phyloP scores from a whole-genome alignment of 2,888 invertebrate species.

The Coleophora flavipennella region DNA sequence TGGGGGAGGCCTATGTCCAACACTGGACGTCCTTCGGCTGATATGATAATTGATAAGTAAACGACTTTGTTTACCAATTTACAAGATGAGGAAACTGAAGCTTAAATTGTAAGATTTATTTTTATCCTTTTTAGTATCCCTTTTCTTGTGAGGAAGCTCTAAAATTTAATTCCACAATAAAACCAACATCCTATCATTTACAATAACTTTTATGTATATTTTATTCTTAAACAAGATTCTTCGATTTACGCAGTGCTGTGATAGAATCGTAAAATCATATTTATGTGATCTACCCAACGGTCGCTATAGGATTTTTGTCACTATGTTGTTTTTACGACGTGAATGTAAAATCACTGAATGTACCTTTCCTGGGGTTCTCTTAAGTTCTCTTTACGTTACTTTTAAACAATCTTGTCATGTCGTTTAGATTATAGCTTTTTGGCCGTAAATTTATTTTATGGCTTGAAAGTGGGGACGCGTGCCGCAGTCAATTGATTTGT shows the following conservation, averaged over 20 bases:
- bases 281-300: conserved; percentile 48
- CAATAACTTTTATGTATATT: conserved; percentile 38
- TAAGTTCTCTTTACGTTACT: background rate
- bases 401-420: background rate
- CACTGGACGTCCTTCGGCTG: no score
- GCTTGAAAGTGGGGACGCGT: background rate
- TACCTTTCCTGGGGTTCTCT: background rate
- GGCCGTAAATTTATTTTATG: background rate
- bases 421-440: background rate
- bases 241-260: conserved; percentile 38
- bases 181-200: conserved; percentile 9
- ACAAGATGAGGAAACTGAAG: no score
- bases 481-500: no score
- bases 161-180: conserved; percentile 8
- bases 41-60: no score
- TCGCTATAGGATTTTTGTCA: conserved; percentile 52
- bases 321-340: conserved; percentile 54
- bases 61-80: no score
- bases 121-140: no score
- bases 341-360: conserved; percentile 14
- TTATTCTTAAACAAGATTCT: conserved; percentile 51
- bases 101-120: no score
- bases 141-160: conserved; percentile 4
- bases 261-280: conserved; percentile 64
- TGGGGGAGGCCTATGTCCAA: no score